Conservation (phyloP, 2,797 vertebrate species). For the Leuciscus waleckii region DNA sequence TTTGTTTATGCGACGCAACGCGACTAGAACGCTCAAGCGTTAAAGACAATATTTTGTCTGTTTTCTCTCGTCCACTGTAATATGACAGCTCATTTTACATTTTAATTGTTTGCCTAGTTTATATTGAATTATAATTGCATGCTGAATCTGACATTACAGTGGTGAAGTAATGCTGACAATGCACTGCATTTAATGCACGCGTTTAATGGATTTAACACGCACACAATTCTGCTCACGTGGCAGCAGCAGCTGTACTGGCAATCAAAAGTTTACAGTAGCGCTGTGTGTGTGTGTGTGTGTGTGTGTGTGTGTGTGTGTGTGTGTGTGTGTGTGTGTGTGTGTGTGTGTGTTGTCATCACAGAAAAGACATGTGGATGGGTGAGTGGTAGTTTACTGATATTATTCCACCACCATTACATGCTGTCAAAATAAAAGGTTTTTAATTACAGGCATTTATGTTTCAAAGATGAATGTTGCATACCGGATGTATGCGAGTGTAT, state of each 20-base stretch:
- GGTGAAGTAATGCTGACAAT: not conserved
- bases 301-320: not conserved
- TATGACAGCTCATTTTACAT: not conserved
- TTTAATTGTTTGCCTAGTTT: not conserved
- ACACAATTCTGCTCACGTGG: conserved; percentile 40
- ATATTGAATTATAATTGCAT: not conserved
- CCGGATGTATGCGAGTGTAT: too few relatives aligned
- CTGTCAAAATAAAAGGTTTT: conserved; percentile 12
- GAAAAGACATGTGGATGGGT: not conserved
- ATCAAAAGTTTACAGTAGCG: conserved; percentile 18
- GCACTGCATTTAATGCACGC: not conserved
- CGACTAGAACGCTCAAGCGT: conserved; percentile 12
- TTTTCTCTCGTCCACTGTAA: not conserved
- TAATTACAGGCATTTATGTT: not conserved
- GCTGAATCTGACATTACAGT: not conserved
- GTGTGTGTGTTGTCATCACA: conserved; percentile 17
- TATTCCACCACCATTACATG: conserved; percentile 4
- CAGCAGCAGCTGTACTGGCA: conserved; percentile 35
- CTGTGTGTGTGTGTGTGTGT: not conserved
- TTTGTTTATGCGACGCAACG: conserved; percentile 24
- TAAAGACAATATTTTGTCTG: not conserved
- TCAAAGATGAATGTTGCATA: not conserved
- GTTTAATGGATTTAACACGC: conserved; percentile 21
- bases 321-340: not conserved
- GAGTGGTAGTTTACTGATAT: not conserved